Evolutionary conservation across 2,888 invertebrate genomes (phyloP).

Genomic region (Scaeva pyrastri): DNA sequence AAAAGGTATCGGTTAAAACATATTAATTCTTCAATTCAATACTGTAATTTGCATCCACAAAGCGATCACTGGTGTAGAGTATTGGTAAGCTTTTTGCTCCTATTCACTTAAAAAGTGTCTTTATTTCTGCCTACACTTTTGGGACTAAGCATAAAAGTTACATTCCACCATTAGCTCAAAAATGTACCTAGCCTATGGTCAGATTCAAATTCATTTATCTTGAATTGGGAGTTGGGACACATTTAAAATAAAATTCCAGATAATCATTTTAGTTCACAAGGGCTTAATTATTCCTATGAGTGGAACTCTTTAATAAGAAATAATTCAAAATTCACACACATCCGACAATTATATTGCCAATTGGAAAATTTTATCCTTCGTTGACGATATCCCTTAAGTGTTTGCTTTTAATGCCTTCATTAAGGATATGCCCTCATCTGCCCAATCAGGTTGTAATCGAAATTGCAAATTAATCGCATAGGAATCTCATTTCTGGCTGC

Average conservation of each 20-base stretch:
- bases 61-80: no score
- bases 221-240: not conserved
- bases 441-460: constrained; percentile 74
- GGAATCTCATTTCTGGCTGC: constrained; percentile 74
- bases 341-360: constrained; percentile 60
- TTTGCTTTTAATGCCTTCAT: constrained; percentile 68
- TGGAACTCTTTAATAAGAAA: constrained; percentile 12
- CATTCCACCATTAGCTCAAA: no score
- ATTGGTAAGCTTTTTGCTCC: no score
- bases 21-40: no score
- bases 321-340: constrained; percentile 29
- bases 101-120: no score
- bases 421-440: constrained; percentile 67
- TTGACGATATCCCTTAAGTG: constrained; percentile 60
- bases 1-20: no score
- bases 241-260: not conserved
- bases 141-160: no score
- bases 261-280: constrained; percentile 10
- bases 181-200: no score
- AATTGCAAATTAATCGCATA: constrained; percentile 76
- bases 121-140: no score
- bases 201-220: not conserved
- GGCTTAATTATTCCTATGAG: constrained; percentile 41
- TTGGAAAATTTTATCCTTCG: constrained; percentile 45
- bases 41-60: no score